Percentiles rank a stretch among this genome's conserved stretches.
Conservation (phyloP, 2,113 vertebrate genomes). For the Podilymbus podiceps region DNA sequence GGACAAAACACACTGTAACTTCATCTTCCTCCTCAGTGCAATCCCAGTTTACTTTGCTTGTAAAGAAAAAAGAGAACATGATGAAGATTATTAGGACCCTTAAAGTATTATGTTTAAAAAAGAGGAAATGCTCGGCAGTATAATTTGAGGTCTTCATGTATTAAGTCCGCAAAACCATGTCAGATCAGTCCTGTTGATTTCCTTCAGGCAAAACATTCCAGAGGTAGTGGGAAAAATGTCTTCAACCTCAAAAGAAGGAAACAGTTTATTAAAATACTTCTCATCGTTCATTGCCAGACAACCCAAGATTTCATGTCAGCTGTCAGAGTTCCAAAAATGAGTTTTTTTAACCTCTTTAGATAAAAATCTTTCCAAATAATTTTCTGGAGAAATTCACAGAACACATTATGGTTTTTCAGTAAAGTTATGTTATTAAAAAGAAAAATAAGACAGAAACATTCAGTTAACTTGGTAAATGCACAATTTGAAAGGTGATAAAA, state of each 20-base stretch:
- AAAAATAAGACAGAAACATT: neutral
- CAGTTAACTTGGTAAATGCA: neutral
- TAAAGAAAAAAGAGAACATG: neutral
- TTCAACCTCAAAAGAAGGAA: neutral
- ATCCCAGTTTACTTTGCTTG: neutral
- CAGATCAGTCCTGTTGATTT: neutral
- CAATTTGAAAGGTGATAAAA: neutral
- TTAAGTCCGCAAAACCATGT: neutral
- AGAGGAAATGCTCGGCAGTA: neutral
- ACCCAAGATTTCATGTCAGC: neutral
- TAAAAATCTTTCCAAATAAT: neutral
- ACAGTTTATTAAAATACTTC: neutral
- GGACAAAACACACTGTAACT: neutral
- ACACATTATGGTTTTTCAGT: neutral
- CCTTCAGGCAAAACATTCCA: neutral
- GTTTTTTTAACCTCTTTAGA: neutral
- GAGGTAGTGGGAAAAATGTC: neutral
- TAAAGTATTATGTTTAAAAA: neutral
- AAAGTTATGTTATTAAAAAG: neutral
- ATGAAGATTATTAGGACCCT: neutral
- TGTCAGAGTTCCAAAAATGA: neutral
- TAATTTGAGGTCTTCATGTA: neutral
- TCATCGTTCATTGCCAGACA: neutral
- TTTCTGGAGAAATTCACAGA: neutral
- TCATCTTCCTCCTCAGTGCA: neutral